Evolutionary conservation across 2,797 vertebrate species (phyloP), one percentile per base, ranked within the genome.

Genomic region (Oceanodroma leucorhoa): DNA sequence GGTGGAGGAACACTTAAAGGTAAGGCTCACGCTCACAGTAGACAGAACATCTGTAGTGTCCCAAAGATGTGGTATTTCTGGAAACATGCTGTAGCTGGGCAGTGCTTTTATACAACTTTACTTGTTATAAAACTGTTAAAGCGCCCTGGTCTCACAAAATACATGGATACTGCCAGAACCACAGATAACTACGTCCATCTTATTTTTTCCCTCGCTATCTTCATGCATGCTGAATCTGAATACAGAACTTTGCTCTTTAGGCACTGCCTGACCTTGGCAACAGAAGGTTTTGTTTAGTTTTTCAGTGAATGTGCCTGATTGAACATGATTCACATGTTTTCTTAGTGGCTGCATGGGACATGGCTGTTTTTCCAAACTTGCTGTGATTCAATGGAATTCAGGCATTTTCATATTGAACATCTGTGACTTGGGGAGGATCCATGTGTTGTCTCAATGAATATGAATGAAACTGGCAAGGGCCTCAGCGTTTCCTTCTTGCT

Each of bases 391-490:
- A 21, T 96, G 94, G 94, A 97, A 97, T 97, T 97, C 96, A 97
- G 96, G 96, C 97, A 96, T 97, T 98, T 98, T 98, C 97, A 95
- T 97, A 94, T 36, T 92, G 90, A 97, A 96, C 97, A 98, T 96
- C 97, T 98, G 98, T 94, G 97, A 97, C 96, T 97, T 98, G 97
- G 96, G 98, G 95, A 97, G 66, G 93, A 96, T 96, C 96, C 97
- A 97, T 96, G 96, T 96, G 95, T 97, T 98, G 98, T 98, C 95
- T 96, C 97, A 96, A 95, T 94, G 94, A 95, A 93, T 96, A 96
- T 87, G 97, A 98, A 97, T 82, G 89, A 96, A 96, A 96, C 95
- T 98, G 98, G 97, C 97, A 97, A 91, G 78, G 58, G 60, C 43
- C 81, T 93, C 82, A 81, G 85, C 65, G 40, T 97, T 98, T 98